Evolutionary conservation across 2,888 invertebrate species (phyloP), one percentile per base, ranked within the genome.

Genomic region (Ophion obscuratus): DNA sequence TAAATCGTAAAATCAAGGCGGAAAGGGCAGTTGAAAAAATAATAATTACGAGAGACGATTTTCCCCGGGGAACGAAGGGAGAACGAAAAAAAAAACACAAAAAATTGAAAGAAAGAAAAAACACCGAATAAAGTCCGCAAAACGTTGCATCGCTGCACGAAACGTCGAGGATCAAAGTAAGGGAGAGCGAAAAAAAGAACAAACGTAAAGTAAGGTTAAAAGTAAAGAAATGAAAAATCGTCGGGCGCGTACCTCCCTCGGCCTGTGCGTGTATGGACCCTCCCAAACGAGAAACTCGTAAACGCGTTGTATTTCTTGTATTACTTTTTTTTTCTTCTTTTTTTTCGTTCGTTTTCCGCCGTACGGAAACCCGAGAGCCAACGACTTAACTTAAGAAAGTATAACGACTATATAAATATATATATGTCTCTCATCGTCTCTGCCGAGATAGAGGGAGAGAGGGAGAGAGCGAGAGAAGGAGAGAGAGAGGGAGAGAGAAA

Each of bases 331-430:
- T 44, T 9, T 5, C 11, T 68, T 2, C 24, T 81, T 82, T 81
- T 82, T 76, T 81, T 77, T 27, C 27, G 4, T 20, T 27, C n/a
- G 68, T 79, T 62, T 59, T 61, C 75, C 62, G 68, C 77, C 61
- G 77, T 68, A 74, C 86, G 77, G 74, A 84, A 83, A 83, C 77
- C 80, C 82, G 83, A 83, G 83, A 85, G 87, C 86, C 81, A 87
- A 87, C 83, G 85, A 87, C 83, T 83, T 87, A 87, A 88, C 88
- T 83, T 85, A 87, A 88, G 87, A 88, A 87, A 87, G 87, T 87
- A 88, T 77, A 89, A 59, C 77, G 47, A 47, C 47, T 47, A 47
- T 47, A 44, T 11, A 44, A 44, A 44, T 11, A 44, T 10, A 44
- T 44, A 44, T 44, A 44, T 44, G 11, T 10, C 10, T 44, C 44